A percentile compares a stretch with the other conserved stretches of the same genome.
These are phyloP conservation scores for Neomorphus geoffroyi DNA, from an alignment of 2,797 vertebrate species.

Conservation along the genomic window DNA sequence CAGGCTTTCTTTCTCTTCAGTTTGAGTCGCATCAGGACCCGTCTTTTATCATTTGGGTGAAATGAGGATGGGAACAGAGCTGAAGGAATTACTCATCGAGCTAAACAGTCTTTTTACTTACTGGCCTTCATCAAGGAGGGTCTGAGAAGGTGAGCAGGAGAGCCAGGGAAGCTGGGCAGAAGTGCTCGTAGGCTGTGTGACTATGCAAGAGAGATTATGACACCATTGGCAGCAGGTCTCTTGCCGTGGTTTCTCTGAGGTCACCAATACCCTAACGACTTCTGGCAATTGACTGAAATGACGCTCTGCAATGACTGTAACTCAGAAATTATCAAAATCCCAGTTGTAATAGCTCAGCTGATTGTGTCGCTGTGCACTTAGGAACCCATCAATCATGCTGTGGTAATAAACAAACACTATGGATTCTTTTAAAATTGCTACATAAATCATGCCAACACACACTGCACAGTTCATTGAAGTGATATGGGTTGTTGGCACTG, in stretches of 20 bases:
- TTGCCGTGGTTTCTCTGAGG: accelerated
- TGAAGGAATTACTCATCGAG: neutral
- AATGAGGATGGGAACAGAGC: neutral
- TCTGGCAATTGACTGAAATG: neutral
- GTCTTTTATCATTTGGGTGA: neutral
- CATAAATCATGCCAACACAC: slow-evolving; percentile 46
- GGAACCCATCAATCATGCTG: slow-evolving; percentile 45
- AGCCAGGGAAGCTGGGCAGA: neutral
- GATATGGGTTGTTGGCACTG: slow-evolving; percentile 29
- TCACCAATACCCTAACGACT: neutral
- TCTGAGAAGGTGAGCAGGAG: neutral
- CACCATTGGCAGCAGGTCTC: accelerated
- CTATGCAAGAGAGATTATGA: neutral
- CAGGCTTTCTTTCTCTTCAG: neutral
- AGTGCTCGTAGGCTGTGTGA: neutral
- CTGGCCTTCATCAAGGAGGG: neutral
- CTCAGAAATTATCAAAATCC: slow-evolving; percentile 36
- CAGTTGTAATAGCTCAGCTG: slow-evolving; percentile 1
- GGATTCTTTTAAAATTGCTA: slow-evolving; percentile 46
- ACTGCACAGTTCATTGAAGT: slow-evolving; percentile 27
- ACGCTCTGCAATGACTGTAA: neutral
- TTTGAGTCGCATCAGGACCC: neutral
- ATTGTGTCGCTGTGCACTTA: slow-evolving; percentile 7
- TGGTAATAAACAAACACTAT: slow-evolving; percentile 59
- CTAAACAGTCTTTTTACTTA: neutral